phyloP scores from a whole-genome alignment of 2,113 vertebrate genomes.

The Ibidorhyncha struthersii region DNA sequence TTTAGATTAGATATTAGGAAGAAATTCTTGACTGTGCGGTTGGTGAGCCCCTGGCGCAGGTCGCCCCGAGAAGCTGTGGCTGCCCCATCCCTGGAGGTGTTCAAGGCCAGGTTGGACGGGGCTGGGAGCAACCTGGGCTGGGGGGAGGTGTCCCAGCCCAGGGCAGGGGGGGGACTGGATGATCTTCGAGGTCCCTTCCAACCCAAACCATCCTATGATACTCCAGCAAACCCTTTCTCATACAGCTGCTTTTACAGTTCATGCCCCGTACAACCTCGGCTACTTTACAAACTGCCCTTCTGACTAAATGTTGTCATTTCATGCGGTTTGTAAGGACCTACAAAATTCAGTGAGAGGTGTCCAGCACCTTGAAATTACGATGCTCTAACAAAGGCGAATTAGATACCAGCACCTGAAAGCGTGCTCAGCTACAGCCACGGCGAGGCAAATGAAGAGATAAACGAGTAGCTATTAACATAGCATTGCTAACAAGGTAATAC shows the following conservation, averaged over 20 bases:
- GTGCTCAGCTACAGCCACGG: background rate
- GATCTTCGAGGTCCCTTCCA: too few species aligned
- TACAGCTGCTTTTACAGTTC: background rate
- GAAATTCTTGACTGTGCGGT: too few species aligned
- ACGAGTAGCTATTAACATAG: background rate
- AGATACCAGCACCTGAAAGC: background rate
- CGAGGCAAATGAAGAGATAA: background rate
- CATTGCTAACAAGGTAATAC: background rate
- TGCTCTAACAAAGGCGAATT: fast-evolving
- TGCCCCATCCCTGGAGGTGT: too few species aligned
- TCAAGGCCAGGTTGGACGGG: too few species aligned
- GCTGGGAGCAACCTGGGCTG: too few species aligned
- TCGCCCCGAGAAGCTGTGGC: too few species aligned
- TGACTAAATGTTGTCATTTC: background rate
- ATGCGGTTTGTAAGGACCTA: fast-evolving
- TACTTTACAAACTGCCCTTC: background rate
- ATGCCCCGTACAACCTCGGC: fast-evolving
- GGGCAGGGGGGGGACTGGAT: too few species aligned
- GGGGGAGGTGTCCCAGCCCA: too few species aligned
- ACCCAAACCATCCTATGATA: too few species aligned
- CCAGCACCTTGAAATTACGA: background rate
- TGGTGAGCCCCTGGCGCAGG: too few species aligned
- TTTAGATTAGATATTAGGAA: too few species aligned
- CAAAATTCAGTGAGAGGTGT: background rate
- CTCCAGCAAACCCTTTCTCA: background rate